A percentile compares a stretch with the other conserved stretches of the same genome.
Conservation (phyloP, 64 coral and sea anemone genomes). For the Cladopsammia gracilis region DNA sequence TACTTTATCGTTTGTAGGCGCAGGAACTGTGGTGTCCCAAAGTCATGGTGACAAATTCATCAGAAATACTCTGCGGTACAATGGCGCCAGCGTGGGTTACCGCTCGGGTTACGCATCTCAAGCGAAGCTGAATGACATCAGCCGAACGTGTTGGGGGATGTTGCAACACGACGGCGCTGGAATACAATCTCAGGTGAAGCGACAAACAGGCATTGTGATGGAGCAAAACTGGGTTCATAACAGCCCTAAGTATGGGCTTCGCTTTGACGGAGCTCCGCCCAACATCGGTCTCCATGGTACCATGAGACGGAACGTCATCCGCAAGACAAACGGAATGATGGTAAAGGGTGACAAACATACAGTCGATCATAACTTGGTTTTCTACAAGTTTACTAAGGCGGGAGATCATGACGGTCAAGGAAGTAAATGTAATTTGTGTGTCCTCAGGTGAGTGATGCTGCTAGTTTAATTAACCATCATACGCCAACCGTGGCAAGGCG, state of each 20-base stretch:
- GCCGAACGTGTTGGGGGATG: constrained; percentile 81
- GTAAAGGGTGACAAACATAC: constrained; percentile 72
- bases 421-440: constrained; percentile 49
- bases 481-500: no score
- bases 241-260: constrained; percentile 76
- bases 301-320: constrained; percentile 67
- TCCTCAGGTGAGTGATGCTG: background rate
- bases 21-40: constrained; percentile 73
- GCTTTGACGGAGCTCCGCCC: constrained; percentile 75
- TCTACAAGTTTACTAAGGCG: constrained; percentile 53
- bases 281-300: constrained; percentile 65
- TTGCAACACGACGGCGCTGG: constrained; percentile 79
- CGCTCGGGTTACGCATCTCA: constrained; percentile 14
- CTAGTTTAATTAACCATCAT: background rate
- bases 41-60: constrained; percentile 55
- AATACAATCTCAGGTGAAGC: constrained; percentile 54
- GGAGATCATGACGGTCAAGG: constrained; percentile 32
- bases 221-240: constrained; percentile 75
- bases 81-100: constrained; percentile 76
- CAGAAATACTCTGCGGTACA: constrained; percentile 75
- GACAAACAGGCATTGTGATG: constrained; percentile 49
- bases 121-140: constrained; percentile 60
- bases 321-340: constrained; percentile 68
- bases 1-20: no score
- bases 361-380: constrained; percentile 76